Percentiles rank a stretch among this genome's conserved stretches.
Evolutionary conservation across 2,888 invertebrate species (phyloP).

Genomic region (Apodemia zela): DNA sequence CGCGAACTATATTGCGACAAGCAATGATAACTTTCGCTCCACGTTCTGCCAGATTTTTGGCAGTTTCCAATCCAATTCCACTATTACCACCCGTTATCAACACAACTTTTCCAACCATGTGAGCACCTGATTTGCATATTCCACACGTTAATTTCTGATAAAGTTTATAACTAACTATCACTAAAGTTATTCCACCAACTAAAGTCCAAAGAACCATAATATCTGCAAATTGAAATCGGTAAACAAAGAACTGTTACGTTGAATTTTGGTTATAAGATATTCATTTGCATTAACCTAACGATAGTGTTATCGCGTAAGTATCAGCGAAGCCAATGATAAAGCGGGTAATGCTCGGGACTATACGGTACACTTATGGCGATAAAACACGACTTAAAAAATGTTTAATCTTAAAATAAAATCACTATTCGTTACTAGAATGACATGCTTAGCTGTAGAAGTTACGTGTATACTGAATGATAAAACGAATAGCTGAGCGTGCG

Average conservation of each 20-base stretch:
- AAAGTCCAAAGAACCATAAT: conserved; percentile 31
- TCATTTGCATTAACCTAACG: neutral
- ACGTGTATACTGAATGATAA: neutral
- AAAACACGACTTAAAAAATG: neutral
- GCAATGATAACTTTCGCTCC: conserved; percentile 76
- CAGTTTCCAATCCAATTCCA: conserved; percentile 78
- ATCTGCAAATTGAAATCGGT: neutral
- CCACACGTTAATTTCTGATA: conserved; percentile 66
- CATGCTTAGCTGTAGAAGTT: neutral
- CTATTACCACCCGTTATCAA: conserved; percentile 69
- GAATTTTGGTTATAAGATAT: neutral
- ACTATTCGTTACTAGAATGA: neutral
- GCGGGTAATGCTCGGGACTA: neutral
- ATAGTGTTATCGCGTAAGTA: neutral
- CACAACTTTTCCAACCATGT: conserved; percentile 71
- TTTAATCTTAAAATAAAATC: neutral
- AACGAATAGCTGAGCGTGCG: neutral
- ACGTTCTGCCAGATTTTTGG: conserved; percentile 70
- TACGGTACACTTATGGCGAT: neutral
- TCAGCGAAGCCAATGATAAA: neutral
- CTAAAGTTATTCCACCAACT: conserved; percentile 30
- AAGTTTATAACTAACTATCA: conserved; percentile 50
- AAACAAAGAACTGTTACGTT: neutral
- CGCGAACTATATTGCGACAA: conserved; percentile 65
- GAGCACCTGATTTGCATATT: conserved; percentile 63